phyloP scores from a whole-genome alignment of 2,888 invertebrate genomes.

The Stictocephala bisonia region DNA sequence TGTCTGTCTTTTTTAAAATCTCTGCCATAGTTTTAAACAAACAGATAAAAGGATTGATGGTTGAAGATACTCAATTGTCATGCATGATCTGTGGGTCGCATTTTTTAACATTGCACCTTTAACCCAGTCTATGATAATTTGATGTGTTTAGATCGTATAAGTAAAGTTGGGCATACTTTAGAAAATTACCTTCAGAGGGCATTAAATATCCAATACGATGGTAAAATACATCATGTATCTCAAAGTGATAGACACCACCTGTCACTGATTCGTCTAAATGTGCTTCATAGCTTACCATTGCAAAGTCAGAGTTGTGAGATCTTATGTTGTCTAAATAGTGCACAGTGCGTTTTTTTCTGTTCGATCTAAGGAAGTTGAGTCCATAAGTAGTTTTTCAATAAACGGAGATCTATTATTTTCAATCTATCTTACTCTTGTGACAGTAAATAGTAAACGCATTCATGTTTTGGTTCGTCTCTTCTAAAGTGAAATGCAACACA shows the following conservation, averaged over 20 bases:
- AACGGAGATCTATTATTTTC: not conserved
- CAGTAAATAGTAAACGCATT: not conserved
- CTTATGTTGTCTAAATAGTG: not conserved
- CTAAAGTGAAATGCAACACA: not conserved
- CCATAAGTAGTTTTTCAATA: not conserved
- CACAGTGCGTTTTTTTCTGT: not conserved
- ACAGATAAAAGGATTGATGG: no score
- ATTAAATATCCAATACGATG: not conserved
- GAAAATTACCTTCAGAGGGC: not conserved
- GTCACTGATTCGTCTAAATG: not conserved
- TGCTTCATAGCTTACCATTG: constrained; percentile 7
- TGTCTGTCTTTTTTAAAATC: no score
- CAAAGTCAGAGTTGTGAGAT: not conserved
- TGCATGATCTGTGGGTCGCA: no score
- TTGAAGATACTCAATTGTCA: no score
- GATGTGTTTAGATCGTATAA: constrained; percentile 4
- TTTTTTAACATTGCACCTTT: no score
- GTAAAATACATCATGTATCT: constrained; percentile 3
- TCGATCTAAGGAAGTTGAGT: not conserved
- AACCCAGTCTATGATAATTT: no score
- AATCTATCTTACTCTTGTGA: constrained; percentile 9
- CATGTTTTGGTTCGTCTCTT: not conserved
- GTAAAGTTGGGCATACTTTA: not conserved
- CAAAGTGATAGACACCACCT: not conserved
- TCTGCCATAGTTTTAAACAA: no score